Evolutionary conservation across 1,140 invertebrate genomes (phyloP).

Genomic region (Drosophila kanapiae): DNA sequence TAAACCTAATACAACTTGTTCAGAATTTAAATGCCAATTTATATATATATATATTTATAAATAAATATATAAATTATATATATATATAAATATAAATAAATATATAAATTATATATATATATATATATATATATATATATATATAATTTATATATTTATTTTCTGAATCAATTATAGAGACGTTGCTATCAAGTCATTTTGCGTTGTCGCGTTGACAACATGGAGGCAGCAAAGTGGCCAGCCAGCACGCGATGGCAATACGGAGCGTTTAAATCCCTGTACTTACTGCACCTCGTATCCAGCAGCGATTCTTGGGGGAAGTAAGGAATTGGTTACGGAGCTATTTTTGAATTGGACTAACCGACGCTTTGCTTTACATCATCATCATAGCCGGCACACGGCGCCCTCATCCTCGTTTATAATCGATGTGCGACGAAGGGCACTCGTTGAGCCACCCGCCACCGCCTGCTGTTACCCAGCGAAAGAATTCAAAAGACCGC

Average conservation of each 20-base stretch:
- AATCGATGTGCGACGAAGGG: slow-evolving; percentile 18
- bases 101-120: too few relatives aligned
- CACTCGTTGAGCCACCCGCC: slow-evolving; percentile 21
- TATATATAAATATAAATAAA: too few relatives aligned
- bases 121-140: too few relatives aligned
- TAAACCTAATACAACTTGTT: too few relatives aligned
- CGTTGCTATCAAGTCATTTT: neutral
- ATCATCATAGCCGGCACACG: slow-evolving; percentile 57
- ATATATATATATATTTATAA: too few relatives aligned
- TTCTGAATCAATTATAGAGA: neutral
- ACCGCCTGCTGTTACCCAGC: slow-evolving; percentile 77
- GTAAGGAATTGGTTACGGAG: slow-evolving; percentile 27
- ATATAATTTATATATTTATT: neutral
- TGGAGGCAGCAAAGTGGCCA: slow-evolving; percentile 53
- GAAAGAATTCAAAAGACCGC: slow-evolving; percentile 57
- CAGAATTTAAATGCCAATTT: too few relatives aligned
- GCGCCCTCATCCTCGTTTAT: slow-evolving; percentile 23
- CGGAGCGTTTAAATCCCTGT: slow-evolving; percentile 72
- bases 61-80: too few relatives aligned
- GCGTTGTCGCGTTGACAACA: slow-evolving; percentile 52
- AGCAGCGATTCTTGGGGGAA: slow-evolving; percentile 46
- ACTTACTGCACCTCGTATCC: slow-evolving; percentile 74
- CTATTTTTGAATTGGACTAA: slow-evolving; percentile 43
- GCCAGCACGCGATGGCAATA: slow-evolving; percentile 17
- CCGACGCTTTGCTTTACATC: slow-evolving; percentile 53